Conservation (phyloP, 2,113 vertebrate genomes). For the Cryptoleucopteryx plumbea region DNA sequence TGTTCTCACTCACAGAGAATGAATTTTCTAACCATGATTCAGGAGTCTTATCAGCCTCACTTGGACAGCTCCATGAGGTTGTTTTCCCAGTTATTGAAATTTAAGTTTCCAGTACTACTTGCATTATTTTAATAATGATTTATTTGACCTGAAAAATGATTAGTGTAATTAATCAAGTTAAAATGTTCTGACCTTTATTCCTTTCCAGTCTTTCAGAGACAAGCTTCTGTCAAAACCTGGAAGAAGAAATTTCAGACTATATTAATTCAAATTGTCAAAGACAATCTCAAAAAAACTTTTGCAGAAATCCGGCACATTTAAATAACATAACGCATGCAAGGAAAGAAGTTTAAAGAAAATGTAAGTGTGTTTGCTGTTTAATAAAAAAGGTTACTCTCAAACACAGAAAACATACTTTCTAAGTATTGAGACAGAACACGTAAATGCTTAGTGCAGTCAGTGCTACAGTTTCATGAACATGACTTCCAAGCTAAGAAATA, state of each 20-base stretch:
- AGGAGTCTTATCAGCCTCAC: neutral
- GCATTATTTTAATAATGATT: neutral
- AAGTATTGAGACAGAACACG: neutral
- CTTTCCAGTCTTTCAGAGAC: neutral
- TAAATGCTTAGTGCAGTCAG: neutral
- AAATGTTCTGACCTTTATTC: neutral
- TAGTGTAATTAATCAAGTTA: neutral
- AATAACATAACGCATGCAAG: too few relatives aligned
- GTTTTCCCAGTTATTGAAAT: neutral
- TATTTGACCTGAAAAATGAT: neutral
- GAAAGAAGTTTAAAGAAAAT: neutral
- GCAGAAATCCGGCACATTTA: rapidly evolving
- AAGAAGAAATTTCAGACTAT: neutral
- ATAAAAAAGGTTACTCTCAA: neutral
- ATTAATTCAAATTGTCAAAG: neutral
- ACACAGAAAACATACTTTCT: neutral
- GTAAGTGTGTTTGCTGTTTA: neutral
- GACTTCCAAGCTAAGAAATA: neutral
- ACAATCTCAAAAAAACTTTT: too few relatives aligned
- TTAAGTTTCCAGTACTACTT: neutral
- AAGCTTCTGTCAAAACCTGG: neutral
- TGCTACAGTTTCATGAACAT: neutral
- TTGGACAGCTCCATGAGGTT: neutral
- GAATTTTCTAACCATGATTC: neutral
- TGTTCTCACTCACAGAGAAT: neutral